phyloP scores from a whole-genome alignment of 2,888 invertebrate genomes.

The Thalpophila matura region DNA sequence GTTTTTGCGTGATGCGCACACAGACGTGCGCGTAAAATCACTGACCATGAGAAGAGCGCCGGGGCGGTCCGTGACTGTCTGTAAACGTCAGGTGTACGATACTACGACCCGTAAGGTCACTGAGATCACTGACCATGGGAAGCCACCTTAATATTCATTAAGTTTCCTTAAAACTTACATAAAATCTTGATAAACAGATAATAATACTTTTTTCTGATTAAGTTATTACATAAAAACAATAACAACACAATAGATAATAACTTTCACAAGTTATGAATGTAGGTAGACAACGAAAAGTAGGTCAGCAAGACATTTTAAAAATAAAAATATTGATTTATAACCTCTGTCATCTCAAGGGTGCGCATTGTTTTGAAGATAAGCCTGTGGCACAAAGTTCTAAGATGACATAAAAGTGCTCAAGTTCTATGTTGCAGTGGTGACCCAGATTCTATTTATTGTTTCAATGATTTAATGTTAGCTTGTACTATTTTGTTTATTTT shows the following conservation, averaged over 20 bases:
- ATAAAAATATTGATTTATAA: constrained; percentile 25
- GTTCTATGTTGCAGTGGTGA: not conserved
- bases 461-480: not conserved
- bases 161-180: no score
- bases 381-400: not conserved
- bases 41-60: no score
- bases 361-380: constrained; percentile 26
- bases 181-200: no score
- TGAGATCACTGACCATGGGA: no score
- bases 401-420: constrained; percentile 45
- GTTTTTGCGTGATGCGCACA: no score
- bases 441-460: constrained; percentile 3
- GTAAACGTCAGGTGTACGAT: no score
- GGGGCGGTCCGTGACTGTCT: no score
- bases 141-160: no score
- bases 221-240: no score
- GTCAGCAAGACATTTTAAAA: constrained; percentile 10
- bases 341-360: not conserved
- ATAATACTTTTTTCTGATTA: no score
- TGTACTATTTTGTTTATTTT: not conserved
- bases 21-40: no score
- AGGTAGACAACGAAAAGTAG: not conserved
- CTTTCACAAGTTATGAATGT: not conserved
- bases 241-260: not conserved
- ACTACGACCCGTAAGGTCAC: no score